A percentile compares a stretch with the other conserved stretches of the same genome.
phyloP scores from a whole-genome alignment of 2,888 invertebrate genomes.

The Bhutanitis thaidina region DNA sequence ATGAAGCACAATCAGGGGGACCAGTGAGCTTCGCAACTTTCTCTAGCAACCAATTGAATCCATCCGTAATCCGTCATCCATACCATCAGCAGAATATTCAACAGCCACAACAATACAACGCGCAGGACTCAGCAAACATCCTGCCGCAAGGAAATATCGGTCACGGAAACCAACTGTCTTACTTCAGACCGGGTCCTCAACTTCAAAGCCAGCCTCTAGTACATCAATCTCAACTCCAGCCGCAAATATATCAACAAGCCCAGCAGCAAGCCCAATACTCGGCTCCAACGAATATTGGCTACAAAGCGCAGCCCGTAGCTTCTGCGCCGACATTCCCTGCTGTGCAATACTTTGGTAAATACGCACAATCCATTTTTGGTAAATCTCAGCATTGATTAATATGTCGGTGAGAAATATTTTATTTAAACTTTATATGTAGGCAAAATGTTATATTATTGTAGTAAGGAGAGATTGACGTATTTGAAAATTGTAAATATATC shows the following conservation, averaged over 20 bases:
- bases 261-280: constrained; percentile 16
- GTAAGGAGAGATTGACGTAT: too few relatives aligned
- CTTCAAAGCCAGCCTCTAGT: constrained; percentile 18
- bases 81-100: constrained; percentile 24
- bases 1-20: constrained; percentile 43
- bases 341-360: constrained; percentile 61
- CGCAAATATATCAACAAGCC: constrained; percentile 27
- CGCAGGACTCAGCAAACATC: neutral
- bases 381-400: constrained; percentile 6
- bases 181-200: constrained; percentile 18
- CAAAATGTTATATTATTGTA: too few relatives aligned
- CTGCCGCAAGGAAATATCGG: neutral
- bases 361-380: constrained; percentile 49
- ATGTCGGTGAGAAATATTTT: too few relatives aligned
- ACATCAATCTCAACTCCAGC: constrained; percentile 26
- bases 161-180: constrained; percentile 15
- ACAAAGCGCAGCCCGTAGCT: constrained; percentile 27
- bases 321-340: constrained; percentile 44
- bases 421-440: too few relatives aligned
- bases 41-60: constrained; percentile 41
- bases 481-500: constrained; percentile 8
- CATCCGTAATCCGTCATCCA: constrained; percentile 22
- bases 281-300: constrained; percentile 21
- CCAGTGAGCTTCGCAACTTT: constrained; percentile 61
- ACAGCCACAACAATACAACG: neutral